A percentile compares a stretch with the other conserved stretches of the same genome.
Evolutionary conservation across 2,113 vertebrate species (phyloP).

Genomic region (human (Homo sapiens)): DNA sequence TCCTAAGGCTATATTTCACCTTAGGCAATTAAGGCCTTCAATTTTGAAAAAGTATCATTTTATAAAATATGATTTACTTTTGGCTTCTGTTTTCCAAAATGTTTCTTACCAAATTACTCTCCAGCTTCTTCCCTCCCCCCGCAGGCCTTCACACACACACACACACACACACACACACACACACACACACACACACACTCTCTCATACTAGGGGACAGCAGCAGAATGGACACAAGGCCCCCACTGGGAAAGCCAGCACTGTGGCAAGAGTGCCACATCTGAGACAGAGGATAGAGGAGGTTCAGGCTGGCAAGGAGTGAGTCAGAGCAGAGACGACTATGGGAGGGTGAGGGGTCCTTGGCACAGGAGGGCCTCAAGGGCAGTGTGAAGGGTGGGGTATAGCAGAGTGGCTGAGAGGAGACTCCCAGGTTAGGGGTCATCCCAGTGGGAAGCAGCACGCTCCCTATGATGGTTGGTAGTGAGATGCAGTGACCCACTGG

Average conservation of each 20-base stretch:
- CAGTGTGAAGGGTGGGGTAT: too few species aligned
- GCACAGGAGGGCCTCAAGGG: neutral
- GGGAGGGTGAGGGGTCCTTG: too few species aligned
- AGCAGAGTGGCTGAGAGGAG: neutral
- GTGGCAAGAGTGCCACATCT: too few species aligned
- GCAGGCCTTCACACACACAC: neutral
- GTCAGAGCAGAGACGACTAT: neutral
- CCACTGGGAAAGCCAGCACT: neutral
- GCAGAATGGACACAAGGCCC: neutral
- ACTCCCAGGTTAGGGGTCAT: neutral
- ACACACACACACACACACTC: neutral
- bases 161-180: neutral
- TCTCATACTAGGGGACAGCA: neutral
- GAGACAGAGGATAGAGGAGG: neutral
- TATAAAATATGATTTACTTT: conserved; percentile 40
- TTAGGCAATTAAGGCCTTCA: neutral
- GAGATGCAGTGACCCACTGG: neutral
- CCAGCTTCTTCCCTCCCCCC: neutral
- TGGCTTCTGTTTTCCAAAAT: neutral
- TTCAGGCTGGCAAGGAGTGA: neutral
- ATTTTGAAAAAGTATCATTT: conserved; percentile 17
- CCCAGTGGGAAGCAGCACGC: neutral
- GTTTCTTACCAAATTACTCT: neutral
- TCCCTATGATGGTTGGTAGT: neutral
- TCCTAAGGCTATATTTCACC: neutral